Conservation (phyloP, 2,888 invertebrate genomes). For the Napeogenes inachia region DNA sequence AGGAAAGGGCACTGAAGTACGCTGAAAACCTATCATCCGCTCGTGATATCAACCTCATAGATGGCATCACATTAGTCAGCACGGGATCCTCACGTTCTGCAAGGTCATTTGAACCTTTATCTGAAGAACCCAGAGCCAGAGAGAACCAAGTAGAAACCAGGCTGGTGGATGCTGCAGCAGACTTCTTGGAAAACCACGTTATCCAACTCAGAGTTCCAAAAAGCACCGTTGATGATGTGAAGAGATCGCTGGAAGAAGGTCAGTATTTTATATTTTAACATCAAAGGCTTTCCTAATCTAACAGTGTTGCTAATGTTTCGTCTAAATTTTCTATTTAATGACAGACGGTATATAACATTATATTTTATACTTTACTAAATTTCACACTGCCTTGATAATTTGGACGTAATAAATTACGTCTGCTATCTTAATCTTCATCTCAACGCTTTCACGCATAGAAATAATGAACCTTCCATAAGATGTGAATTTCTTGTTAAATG, state of each 20-base stretch:
- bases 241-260: conserved; percentile 90
- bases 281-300: background rate
- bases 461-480: conserved; percentile 7
- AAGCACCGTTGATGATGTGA: conserved; percentile 84
- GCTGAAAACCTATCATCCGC: conserved; percentile 76
- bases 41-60: conserved; percentile 76
- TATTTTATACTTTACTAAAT: conserved; percentile 7
- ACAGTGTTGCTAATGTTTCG: background rate
- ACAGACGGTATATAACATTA: background rate
- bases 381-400: conserved; percentile 10
- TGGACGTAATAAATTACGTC: conserved; percentile 15
- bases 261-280: conserved; percentile 39
- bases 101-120: conserved; percentile 79
- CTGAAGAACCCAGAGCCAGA: conserved; percentile 83
- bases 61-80: conserved; percentile 78
- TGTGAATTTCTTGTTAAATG: conserved; percentile 20
- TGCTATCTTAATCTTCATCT: conserved; percentile 18
- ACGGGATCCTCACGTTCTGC: conserved; percentile 76
- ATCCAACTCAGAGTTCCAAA: conserved; percentile 88
- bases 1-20: conserved; percentile 84
- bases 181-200: conserved; percentile 88
- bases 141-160: conserved; percentile 85
- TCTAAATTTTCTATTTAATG: conserved; percentile 1
- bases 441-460: conserved; percentile 19
- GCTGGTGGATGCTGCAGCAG: conserved; percentile 84